Conservation (phyloP, 1,140 invertebrate genomes). For the Sitophilus oryzae region DNA sequence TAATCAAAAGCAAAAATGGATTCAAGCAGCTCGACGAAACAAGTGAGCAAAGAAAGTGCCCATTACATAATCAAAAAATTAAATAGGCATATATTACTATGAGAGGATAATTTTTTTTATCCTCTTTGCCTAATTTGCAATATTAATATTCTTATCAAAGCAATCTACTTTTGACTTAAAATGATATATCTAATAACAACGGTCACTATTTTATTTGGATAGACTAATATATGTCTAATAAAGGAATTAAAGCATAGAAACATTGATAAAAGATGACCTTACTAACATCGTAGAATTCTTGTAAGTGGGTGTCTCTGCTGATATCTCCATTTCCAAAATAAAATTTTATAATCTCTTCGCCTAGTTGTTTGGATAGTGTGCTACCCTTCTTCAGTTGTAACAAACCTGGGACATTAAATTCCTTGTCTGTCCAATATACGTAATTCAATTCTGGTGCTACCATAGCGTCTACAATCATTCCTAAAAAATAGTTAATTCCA, state of each 20-base stretch:
- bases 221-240: too few species aligned
- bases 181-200: too few species aligned
- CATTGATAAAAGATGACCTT: neutral
- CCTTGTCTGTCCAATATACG: slow-evolving; percentile 25
- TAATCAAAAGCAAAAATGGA: too few species aligned
- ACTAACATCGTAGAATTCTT: slow-evolving; percentile 17
- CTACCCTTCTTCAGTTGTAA: slow-evolving; percentile 46
- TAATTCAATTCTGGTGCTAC: slow-evolving; percentile 44
- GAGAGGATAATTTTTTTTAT: neutral
- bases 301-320: slow-evolving; percentile 33
- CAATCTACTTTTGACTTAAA: too few species aligned
- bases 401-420: slow-evolving; percentile 40
- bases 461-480: slow-evolving; percentile 43
- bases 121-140: neutral
- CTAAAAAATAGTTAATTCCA: slow-evolving; percentile 27
- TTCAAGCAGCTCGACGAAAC: too few species aligned
- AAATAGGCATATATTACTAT: neutral
- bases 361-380: slow-evolving; percentile 42
- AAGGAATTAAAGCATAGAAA: too few species aligned
- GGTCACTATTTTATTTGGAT: too few species aligned
- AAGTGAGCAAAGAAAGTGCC: too few species aligned
- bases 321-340: slow-evolving; percentile 46
- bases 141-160: too few species aligned
- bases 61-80: too few species aligned
- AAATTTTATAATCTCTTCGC: slow-evolving; percentile 47